phyloP scores from a whole-genome alignment of 2,888 invertebrate genomes.

The Thysanoteuthis rhombus region DNA sequence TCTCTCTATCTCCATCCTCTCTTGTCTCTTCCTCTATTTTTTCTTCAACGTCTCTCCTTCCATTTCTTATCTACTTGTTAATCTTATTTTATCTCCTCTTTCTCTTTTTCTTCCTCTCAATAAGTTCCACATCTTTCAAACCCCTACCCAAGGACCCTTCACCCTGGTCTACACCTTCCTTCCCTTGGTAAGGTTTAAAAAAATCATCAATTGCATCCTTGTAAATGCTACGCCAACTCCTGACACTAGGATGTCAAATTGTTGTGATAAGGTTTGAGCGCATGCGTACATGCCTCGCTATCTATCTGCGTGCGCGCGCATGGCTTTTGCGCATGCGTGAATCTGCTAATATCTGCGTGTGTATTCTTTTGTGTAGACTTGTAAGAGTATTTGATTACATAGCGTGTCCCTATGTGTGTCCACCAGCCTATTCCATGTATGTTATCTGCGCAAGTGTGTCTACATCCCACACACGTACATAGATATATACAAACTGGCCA shows the following conservation, averaged over 20 bases:
- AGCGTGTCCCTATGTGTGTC: too few relatives aligned
- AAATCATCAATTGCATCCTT: slow-evolving; percentile 12
- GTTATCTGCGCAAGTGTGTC: not conserved
- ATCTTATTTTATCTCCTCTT: not conserved
- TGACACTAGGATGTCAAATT: not conserved
- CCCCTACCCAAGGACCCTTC: not conserved
- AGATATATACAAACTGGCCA: not conserved
- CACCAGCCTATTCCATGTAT: not conserved
- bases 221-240: not conserved
- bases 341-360: not conserved
- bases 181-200: not conserved
- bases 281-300: not conserved
- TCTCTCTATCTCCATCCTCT: too few relatives aligned
- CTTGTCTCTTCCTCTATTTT: not conserved
- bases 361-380: not conserved
- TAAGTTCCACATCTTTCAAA: not conserved
- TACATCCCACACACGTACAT: not conserved
- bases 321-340: too few relatives aligned
- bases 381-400: not conserved
- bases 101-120: not conserved
- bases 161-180: not conserved
- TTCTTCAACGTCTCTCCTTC: not conserved
- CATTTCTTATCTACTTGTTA: not conserved
- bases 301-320: not conserved
- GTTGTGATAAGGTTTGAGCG: not conserved